phyloP scores from a whole-genome alignment of 2,888 invertebrate species.

The Charanyca ferruginea region DNA sequence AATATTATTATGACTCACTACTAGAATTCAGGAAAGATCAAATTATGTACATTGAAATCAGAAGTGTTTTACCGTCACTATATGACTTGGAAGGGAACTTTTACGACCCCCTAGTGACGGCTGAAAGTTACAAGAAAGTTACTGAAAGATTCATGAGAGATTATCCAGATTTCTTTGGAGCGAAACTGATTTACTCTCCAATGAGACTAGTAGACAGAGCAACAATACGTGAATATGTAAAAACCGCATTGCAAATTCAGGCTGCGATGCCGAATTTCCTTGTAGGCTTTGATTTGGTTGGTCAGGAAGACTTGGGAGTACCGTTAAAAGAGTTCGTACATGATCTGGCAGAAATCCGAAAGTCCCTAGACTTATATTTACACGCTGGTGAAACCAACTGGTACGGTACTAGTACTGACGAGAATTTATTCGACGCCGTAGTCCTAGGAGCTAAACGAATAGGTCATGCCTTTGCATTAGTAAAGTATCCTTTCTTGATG shows the following conservation, averaged over 20 bases:
- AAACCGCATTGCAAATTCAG: slow-evolving; percentile 84
- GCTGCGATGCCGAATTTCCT: slow-evolving; percentile 92
- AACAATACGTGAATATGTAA: slow-evolving; percentile 86
- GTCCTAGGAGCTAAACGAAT: slow-evolving; percentile 93
- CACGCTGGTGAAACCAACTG: slow-evolving; percentile 96
- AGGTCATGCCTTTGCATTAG: slow-evolving; percentile 94
- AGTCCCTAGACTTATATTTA: slow-evolving; percentile 93
- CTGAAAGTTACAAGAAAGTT: slow-evolving; percentile 89
- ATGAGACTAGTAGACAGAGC: slow-evolving; percentile 82
- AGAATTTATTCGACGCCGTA: slow-evolving; percentile 94
- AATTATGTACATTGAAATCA: slow-evolving; percentile 93
- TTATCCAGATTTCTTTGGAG: slow-evolving; percentile 93
- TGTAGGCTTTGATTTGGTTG: slow-evolving; percentile 96
- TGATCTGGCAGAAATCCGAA: slow-evolving; percentile 85
- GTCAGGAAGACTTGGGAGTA: slow-evolving; percentile 94
- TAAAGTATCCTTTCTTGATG: slow-evolving; percentile 93
- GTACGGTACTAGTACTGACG: slow-evolving; percentile 92
- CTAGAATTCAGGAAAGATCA: slow-evolving; percentile 93
- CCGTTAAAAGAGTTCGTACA: slow-evolving; percentile 91
- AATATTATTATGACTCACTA: slow-evolving; percentile 92
- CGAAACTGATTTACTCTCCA: slow-evolving; percentile 93
- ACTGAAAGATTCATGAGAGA: slow-evolving; percentile 90
- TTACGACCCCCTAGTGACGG: slow-evolving; percentile 89
- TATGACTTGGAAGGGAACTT: slow-evolving; percentile 93
- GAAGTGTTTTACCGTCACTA: slow-evolving; percentile 91